Base-by-base conservation (phyloP, 2,888 invertebrate genomes). In the Eupithecia dodoneata region DNA sequence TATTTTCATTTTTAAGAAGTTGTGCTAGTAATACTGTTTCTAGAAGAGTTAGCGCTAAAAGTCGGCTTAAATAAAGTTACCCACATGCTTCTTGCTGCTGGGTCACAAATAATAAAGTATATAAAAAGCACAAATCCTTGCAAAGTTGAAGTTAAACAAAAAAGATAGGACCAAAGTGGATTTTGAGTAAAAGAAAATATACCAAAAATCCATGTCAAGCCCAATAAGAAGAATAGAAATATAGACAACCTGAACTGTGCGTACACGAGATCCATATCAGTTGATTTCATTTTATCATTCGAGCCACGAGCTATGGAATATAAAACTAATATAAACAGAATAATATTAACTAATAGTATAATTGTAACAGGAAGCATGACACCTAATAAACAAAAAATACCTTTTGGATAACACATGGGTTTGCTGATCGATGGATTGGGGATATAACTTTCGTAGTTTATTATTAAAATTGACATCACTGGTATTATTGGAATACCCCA, bases 401-500 rank as follows among this genome's bases (percentile, higher is more conserved):
- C 96, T 18, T 91, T 93, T 3, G 96, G 96, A 86, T 96, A 96
- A 79, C 96, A 96, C 81, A 96, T 89, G 47, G 90, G 85, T 81
- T 84, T 85, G 71, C 78, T 83, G 47, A 81, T 75, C 49, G 87
- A 84, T 10, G 86, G 79, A 76, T 83, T 81, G 12, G 93, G 92
- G 73, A 95, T 89, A 81, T 96, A 96, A 47, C 93, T 95, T 5
- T 91, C 85, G n/a, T 88, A 88, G 81, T 95, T 91, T 12, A 96
- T 82, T 2, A 92, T 81, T 30, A 96, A 88, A n/a, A 96, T 88
- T 15, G 93, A 75, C 0, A 93, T 79, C 0, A 96, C 96, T 3
- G 96, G 96, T 74, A 96, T 81, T 2, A 95, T 69, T 0, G 96
- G 96, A n/a, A 95, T 81, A 2, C 96, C 96, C 97, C 97, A 97